Base-by-base conservation (phyloP, 2,888 invertebrate genomes). In the Chelonus formosanus region DNA sequence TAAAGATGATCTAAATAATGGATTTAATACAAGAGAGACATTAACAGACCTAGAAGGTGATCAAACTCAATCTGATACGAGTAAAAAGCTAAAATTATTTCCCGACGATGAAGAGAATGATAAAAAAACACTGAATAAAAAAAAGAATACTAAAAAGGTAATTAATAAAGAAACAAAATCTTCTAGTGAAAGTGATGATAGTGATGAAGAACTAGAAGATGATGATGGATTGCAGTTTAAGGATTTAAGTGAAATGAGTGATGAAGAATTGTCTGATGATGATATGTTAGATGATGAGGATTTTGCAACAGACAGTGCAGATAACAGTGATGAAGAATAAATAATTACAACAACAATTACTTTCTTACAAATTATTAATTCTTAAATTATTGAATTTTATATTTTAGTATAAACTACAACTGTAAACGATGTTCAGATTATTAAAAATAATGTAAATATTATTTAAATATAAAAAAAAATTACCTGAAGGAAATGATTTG, bases 221-320 rank as follows among this genome's bases (percentile, higher is more conserved):
- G 68, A 67, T 5, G 65, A 50, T 6, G 62, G 52, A 4, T 44
- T 63, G n/a, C 68, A 47, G 43, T 73, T 75, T 52, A 65, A 71
- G 10, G 68, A 72, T 62, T 67, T 74, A 34, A 67, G 67, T 20
- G 72, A 74, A 10, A 54, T 74, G 48, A 71, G 69, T 47, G 71
- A 74, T 4, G 72, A 71, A 43, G 73, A 73, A 66, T 58, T 75
- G 4, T 75, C 75, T 0, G 75, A 75, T 0, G 74, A 75, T 48
- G 75, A 75, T 64, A 20, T 20, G 20, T 20, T 20, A 20, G 20
- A 20, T 20, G 20, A 20, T 20, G 20, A 20, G 20, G 20, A 20
- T 20, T 20, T 20, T 20, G 20, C 20, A 20, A 20, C 20, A 20
- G 20, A 20, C 20, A 20, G 20, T 20, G 20, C 20, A 20, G 20